A percentile compares a stretch with the other conserved stretches of the same genome.
phyloP scores from a whole-genome alignment of 2,797 vertebrate species.

The Mormyrus proboscirostris region DNA sequence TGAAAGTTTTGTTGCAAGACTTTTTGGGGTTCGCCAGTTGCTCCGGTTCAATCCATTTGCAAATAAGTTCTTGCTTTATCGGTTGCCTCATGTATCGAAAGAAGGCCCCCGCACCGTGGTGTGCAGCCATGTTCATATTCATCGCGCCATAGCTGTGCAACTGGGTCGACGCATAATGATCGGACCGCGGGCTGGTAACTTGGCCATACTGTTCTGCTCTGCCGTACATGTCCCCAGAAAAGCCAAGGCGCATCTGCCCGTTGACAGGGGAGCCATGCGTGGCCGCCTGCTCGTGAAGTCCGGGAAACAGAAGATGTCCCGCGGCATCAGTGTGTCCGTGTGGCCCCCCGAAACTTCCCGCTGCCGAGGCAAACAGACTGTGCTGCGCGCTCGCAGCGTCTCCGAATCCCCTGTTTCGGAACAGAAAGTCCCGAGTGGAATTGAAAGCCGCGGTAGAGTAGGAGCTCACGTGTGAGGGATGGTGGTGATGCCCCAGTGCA shows the following conservation, averaged over 20 bases:
- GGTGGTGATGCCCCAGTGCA: conserved; percentile 89
- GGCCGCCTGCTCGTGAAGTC: conserved; percentile 91
- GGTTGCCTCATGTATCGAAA: conserved; percentile 94
- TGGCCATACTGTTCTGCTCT: conserved; percentile 94
- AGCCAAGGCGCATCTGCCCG: conserved; percentile 95
- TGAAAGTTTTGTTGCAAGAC: conserved; percentile 98
- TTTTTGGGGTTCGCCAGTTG: conserved; percentile 94
- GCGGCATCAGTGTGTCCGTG: conserved; percentile 90
- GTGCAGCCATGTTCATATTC: conserved; percentile 99
- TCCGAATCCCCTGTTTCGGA: conserved; percentile 94
- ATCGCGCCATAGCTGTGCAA: conserved; percentile 96
- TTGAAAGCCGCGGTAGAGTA: conserved; percentile 97
- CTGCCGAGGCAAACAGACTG: conserved; percentile 76
- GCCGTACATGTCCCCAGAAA: conserved; percentile 98
- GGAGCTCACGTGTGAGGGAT: conserved; percentile 91
- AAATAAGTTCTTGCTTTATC: conserved; percentile 96
- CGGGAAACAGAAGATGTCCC: conserved; percentile 94
- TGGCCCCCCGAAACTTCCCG: conserved; percentile 84
- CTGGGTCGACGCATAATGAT: conserved; percentile 91
- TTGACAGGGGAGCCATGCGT: conserved; percentile 92
- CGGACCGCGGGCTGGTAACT: conserved; percentile 91
- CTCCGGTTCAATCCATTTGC: conserved; percentile 97
- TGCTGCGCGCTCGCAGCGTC: conserved; percentile 87
- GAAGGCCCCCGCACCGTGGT: conserved; percentile 94
- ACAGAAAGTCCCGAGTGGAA: conserved; percentile 98